Base-by-base conservation (phyloP, 30 jellyfish, hydroid and myxozoan species). In the Turritopsis dohrnii region DNA sequence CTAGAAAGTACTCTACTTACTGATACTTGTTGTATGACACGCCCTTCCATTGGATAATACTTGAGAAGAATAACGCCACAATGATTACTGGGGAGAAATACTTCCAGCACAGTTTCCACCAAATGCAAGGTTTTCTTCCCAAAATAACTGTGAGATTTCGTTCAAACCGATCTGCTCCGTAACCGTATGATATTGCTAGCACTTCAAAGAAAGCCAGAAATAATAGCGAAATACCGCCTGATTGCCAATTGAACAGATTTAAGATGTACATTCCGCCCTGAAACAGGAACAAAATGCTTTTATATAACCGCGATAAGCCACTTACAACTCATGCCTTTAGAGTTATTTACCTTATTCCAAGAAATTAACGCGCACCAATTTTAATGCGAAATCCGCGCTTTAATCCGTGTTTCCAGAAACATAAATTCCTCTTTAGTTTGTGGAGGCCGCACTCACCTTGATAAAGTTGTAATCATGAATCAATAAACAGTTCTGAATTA, bases 101-200 rank as follows among this genome's bases (percentile, higher is more conserved):
- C 65, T 85, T 88, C 98, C 98, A 92, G 84, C 98, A 92, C 66
- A 88, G 21, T 66, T 83, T 88, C 98, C 98, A 92, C 98, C 98
- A 92, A 17, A 54, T 25, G 29, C 89, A 75, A 0, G 98, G 98
- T 29, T 87, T 79, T 71, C 82, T 74, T 0, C 98, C 96, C 71
- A 92, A 71, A 92, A 92, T 92, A 77, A 54, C 30, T 54, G 80
- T 96, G 83, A 92, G 66, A 72, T 92, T 92, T 41, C 81, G 82
- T 66, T 84, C 72, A 79, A 92, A 92, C 8, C 95, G 83, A 21
- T 81, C 95, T 28, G 93, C 98, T 18, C 98, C 98, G 75, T 92
- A 92, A 17, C 98, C 98, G 41, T 92, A 92, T 16, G 95, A 85
- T 18, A 92, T 69, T 5, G 98, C 96, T n/a, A 88, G 52, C 52